Conservation (phyloP, 2,797 vertebrate species). For the Stomatorhinus walkeri region DNA sequence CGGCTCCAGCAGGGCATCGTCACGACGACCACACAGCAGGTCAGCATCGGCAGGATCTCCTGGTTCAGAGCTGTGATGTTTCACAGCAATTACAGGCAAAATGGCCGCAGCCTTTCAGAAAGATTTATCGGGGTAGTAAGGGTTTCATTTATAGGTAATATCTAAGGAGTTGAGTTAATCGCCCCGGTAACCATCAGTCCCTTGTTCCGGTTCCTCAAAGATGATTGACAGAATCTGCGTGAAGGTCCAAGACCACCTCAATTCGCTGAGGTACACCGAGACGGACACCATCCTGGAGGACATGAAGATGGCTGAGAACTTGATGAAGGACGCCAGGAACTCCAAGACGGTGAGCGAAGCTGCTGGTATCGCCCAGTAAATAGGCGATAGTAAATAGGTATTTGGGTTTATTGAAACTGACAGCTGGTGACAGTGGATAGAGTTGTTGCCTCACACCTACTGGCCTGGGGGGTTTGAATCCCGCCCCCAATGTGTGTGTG, state of each 20-base stretch:
- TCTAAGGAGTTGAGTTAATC: not conserved
- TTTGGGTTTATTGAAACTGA: not conserved
- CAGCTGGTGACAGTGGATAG: not conserved
- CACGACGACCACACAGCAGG: slow-evolving; percentile 95
- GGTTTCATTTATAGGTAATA: not conserved
- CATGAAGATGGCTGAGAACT: slow-evolving; percentile 77
- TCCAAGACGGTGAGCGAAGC: slow-evolving; percentile 81
- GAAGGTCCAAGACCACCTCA: slow-evolving; percentile 95
- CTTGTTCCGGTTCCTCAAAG: slow-evolving; percentile 47
- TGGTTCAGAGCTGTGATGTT: not conserved
- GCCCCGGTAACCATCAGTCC: not conserved
- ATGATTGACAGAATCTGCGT: slow-evolving; percentile 97
- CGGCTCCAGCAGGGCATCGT: slow-evolving; percentile 94
- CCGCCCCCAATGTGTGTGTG: not conserved
- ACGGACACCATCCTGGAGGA: slow-evolving; percentile 80
- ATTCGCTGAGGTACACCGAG: slow-evolving; percentile 81
- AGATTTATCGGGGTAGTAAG: not conserved
- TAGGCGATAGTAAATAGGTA: not conserved
- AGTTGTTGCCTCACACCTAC: not conserved
- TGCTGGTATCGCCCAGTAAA: not conserved
- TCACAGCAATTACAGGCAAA: not conserved
- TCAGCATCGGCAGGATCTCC: slow-evolving; percentile 33
- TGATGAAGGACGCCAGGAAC: slow-evolving; percentile 91
- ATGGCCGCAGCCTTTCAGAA: not conserved
- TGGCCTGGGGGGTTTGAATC: not conserved